Conservation (phyloP, 2,113 vertebrate species). For the Ptilorrhoa leucosticta region DNA sequence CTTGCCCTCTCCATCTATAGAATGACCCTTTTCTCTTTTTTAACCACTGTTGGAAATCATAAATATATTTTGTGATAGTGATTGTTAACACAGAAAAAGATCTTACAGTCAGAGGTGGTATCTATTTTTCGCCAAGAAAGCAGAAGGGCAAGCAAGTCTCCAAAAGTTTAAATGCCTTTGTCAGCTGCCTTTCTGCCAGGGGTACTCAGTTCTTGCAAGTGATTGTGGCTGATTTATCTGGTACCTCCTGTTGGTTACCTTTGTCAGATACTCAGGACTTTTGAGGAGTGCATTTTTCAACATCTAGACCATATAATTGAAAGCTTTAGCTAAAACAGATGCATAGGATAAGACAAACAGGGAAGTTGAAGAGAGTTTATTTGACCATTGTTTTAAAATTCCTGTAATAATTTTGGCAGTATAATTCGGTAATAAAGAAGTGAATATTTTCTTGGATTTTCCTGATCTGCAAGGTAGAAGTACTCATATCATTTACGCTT, state of each 20-base stretch:
- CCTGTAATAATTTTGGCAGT: neutral
- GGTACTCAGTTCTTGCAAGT: neutral
- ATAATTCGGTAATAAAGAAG: neutral
- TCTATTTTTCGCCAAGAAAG: neutral
- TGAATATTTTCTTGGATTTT: neutral
- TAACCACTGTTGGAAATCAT: neutral
- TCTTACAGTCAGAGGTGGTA: neutral
- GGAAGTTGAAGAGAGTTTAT: neutral
- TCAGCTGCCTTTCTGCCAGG: neutral
- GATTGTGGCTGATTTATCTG: neutral
- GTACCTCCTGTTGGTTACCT: rapidly evolving
- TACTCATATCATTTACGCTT: neutral
- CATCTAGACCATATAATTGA: neutral
- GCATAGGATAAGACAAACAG: neutral
- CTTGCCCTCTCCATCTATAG: neutral
- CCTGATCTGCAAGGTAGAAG: neutral
- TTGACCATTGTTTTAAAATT: neutral
- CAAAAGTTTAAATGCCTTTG: neutral
- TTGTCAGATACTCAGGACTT: neutral
- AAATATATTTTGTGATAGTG: neutral
- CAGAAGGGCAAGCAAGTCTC: neutral
- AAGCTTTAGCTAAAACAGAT: neutral
- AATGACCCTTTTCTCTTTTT: neutral
- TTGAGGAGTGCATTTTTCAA: neutral
- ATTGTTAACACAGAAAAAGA: neutral